Percentiles rank a stretch among this genome's conserved stretches.
These are phyloP conservation scores for Erpobdella octoculata DNA, from an alignment of 2,888 invertebrate genomes.

Conservation along the genomic window DNA sequence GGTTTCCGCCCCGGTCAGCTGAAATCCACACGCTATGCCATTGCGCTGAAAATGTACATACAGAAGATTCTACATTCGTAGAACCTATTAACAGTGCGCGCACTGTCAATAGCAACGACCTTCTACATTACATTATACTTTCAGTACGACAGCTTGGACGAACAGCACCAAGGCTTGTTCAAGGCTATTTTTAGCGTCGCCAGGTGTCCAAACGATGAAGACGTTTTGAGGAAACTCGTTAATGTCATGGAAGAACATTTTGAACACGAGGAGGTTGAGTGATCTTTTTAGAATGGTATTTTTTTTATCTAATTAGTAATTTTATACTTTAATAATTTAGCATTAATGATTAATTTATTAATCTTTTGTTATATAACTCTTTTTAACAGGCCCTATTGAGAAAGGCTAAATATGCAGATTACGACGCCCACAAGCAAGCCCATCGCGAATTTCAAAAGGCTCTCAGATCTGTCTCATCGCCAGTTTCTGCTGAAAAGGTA, in stretches of 20 bases:
- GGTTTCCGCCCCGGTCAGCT: no score
- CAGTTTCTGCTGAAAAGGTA: constrained; percentile 9
- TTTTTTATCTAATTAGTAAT: background rate
- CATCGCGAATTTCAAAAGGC: constrained; percentile 12
- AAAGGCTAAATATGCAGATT: constrained; percentile 22
- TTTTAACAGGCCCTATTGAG: constrained; percentile 15
- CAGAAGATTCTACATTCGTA: no score
- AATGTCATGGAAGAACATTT: constrained; percentile 29
- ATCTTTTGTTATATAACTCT: background rate
- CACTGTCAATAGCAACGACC: no score
- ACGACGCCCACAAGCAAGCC: constrained; percentile 12
- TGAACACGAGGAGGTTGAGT: constrained; percentile 29
- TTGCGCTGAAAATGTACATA: no score
- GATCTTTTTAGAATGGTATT: background rate
- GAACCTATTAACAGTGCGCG: no score
- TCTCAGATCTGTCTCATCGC: background rate
- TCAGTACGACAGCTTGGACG: constrained; percentile 32
- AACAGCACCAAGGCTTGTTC: constrained; percentile 33
- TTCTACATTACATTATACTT: background rate
- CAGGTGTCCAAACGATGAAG: constrained; percentile 11
- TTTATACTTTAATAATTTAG: background rate
- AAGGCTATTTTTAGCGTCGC: constrained; percentile 29
- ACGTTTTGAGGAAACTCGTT: constrained; percentile 21
- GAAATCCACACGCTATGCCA: no score
- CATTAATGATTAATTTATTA: background rate